Base-by-base conservation (phyloP, 2,888 invertebrate species). In the Callyntrura guangdongensis region DNA sequence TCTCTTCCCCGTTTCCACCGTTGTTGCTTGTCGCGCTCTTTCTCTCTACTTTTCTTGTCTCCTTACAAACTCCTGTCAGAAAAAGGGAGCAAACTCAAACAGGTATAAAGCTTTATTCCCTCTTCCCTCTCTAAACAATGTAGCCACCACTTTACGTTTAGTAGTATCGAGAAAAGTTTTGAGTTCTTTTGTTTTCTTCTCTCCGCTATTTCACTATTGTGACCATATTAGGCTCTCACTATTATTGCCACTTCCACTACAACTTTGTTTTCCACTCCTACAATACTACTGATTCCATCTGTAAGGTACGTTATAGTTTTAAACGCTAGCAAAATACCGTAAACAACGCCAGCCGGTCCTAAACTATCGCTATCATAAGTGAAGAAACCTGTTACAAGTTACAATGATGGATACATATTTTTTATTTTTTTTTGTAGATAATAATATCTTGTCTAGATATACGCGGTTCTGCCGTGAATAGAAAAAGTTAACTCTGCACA, bases 341-440 rank as follows among this genome's bases (percentile, higher is more conserved):
- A 36, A 36, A 36, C 36, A 6, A 2, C 36, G 36, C 36, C 36
- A 36, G 36, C 6, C 36, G 20, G 22, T 3, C 49, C 11, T 72
- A 49, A 12, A 77, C 11, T 12, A 45, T 47, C 14, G 81, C 61
- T 69, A 81, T 87, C 67, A 81, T 36, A 36, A 36, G 36, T 36
- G 36, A 36, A 87, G 53, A 47, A 88, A 83, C 64, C 82, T 82
- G 88, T 72, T 82, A 82, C 74, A 56, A 88, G 88, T 72, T 82
- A 82, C 74, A 56, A 88, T 88, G 88, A 88, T 74, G 69, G 82
- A 88, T 87, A 81, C 25, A 82, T 83, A 36, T 36, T 36, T 84
- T 89, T 84, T 64, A 74, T 77, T 22, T 77, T 56, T 77, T 56
- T 83, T 89, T 84, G 59, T 83, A 83, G 89, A 82, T 88, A 74